Evolutionary conservation across 2,113 vertebrate genomes (phyloP).

Genomic region (Geococcyx californianus): DNA sequence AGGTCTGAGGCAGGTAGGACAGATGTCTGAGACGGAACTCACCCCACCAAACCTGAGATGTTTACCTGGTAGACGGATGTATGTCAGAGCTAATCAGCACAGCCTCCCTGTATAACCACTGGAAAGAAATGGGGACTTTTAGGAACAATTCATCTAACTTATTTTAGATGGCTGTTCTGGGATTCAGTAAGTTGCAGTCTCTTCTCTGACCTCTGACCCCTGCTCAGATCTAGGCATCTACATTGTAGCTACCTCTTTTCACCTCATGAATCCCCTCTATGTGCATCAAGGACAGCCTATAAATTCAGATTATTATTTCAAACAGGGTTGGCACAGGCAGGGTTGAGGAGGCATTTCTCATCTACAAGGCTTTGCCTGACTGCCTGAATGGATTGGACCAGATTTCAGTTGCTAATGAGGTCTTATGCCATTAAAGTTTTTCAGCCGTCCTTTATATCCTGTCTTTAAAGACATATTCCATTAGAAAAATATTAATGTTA

Average conservation of each 20-base stretch:
- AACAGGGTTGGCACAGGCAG: background rate
- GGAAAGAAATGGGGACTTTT: background rate
- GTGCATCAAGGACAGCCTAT: background rate
- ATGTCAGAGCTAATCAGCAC: background rate
- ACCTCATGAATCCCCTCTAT: background rate
- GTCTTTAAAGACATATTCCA: background rate
- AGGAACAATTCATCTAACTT: background rate
- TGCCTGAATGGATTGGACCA: background rate
- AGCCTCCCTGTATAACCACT: background rate
- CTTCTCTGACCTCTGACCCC: background rate
- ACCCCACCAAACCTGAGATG: background rate
- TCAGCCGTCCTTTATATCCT: background rate
- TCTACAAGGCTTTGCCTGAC: background rate
- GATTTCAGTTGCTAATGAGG: slow-evolving; percentile 12
- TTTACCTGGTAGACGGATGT: background rate
- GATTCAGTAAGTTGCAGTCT: background rate
- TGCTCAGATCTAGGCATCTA: background rate
- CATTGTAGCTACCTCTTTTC: background rate
- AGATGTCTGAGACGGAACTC: background rate
- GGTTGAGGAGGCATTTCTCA: background rate
- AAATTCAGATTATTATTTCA: background rate
- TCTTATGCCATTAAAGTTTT: background rate
- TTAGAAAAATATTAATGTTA: background rate
- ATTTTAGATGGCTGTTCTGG: background rate
- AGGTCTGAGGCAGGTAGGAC: background rate